phyloP scores from a whole-genome alignment of 2,797 vertebrate genomes.

The Neosilurus hyrtlii region DNA sequence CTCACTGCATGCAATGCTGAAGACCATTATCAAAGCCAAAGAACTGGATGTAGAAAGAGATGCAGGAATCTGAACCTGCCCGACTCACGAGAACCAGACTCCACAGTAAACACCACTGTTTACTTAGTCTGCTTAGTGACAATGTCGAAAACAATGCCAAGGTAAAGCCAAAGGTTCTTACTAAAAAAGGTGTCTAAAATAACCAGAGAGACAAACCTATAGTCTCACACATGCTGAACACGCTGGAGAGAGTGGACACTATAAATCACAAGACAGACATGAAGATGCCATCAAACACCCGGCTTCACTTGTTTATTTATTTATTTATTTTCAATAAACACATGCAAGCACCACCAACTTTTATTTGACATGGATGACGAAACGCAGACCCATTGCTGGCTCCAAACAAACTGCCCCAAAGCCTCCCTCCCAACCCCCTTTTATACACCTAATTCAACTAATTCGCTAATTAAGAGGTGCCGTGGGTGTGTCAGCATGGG shows the following conservation, averaged over 20 bases:
- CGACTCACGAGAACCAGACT: neutral
- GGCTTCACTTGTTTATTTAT: neutral
- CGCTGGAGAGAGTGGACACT: neutral
- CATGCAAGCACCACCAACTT: neutral
- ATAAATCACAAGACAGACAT: slow-evolving; percentile 6
- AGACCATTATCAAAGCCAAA: neutral
- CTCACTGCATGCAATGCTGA: neutral
- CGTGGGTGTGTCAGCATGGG: neutral
- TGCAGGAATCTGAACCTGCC: neutral
- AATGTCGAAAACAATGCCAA: slow-evolving; percentile 10
- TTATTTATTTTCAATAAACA: neutral
- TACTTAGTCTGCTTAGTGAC: neutral
- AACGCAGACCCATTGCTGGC: neutral
- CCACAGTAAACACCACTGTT: neutral
- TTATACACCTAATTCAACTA: neutral
- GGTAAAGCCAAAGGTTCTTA: neutral
- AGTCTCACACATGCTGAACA: neutral
- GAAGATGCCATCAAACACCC: neutral
- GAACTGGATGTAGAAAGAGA: neutral
- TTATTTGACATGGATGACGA: neutral
- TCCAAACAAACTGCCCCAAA: too few relatives aligned
- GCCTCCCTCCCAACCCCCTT: too few relatives aligned
- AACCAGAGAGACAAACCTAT: neutral
- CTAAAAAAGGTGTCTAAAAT: slow-evolving; percentile 21
- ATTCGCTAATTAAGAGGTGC: neutral